phyloP scores from a whole-genome alignment of 2,113 vertebrate species.

The Crypturellus undulatus region DNA sequence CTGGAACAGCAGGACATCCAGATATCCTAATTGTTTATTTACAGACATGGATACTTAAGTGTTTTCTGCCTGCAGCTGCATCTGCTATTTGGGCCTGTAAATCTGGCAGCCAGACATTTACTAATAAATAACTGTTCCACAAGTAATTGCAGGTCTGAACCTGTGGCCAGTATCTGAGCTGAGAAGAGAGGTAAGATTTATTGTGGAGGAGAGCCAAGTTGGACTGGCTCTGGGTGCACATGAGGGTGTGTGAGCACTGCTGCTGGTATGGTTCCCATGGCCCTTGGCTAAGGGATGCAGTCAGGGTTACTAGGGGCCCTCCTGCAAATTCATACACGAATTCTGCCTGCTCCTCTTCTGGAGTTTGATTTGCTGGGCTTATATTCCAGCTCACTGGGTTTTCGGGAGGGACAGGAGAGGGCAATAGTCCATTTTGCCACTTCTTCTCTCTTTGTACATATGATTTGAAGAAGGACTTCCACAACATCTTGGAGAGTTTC shows the following conservation, averaged over 20 bases:
- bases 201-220: not conserved
- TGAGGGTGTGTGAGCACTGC: not conserved
- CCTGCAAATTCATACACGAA: not conserved
- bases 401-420: not conserved
- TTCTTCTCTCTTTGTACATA: not conserved
- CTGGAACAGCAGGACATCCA: not conserved
- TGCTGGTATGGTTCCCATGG: not conserved
- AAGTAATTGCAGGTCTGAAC: conserved; percentile 17
- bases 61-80: not conserved
- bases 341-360: not conserved
- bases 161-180: not conserved
- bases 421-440: too few species aligned
- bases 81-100: not conserved
- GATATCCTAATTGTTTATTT: not conserved
- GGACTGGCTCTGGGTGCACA: not conserved
- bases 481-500: not conserved
- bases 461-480: not conserved
- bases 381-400: not conserved
- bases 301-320: not conserved
- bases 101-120: conserved; percentile 39
- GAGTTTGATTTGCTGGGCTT: not conserved
- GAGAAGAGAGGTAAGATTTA: not conserved
- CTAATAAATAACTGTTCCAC: conserved; percentile 31
- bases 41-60: not conserved
- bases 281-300: not conserved